These are phyloP conservation scores for Mythimna loreyi DNA, from an alignment of 2,888 invertebrate genomes.

Conservation along the genomic window DNA sequence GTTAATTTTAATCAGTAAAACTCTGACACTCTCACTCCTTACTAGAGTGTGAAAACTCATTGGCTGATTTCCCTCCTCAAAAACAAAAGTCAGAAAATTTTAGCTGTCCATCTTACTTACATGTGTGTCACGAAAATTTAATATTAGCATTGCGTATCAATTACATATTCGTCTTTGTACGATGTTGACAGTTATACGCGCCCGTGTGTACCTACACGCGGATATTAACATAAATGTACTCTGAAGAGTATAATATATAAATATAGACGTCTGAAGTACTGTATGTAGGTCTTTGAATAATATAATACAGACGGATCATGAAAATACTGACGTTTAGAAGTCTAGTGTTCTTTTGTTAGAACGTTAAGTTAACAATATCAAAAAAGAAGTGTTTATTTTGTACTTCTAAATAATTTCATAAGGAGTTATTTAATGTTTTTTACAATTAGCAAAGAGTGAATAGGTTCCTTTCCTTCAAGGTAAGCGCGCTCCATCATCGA, in stretches of 20 bases:
- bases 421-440: too few relatives aligned
- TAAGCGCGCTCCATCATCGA: too few relatives aligned
- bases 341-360: background rate
- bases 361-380: background rate
- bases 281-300: conserved; percentile 16
- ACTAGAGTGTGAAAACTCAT: too few relatives aligned
- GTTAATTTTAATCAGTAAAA: too few relatives aligned
- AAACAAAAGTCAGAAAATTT: too few relatives aligned
- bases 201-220: conserved; percentile 1
- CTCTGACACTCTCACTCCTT: too few relatives aligned
- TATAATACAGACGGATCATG: conserved; percentile 3
- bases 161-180: conserved; percentile 30
- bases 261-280: background rate
- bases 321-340: background rate
- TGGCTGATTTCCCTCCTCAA: too few relatives aligned
- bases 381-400: background rate
- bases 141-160: conserved; percentile 27
- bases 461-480: too few relatives aligned
- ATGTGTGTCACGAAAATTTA: conserved; percentile 18
- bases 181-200: background rate
- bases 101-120: background rate
- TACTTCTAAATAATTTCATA: background rate
- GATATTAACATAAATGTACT: conserved; percentile 30
- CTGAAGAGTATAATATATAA: background rate
- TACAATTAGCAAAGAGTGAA: too few relatives aligned